phyloP scores from a whole-genome alignment of 2,113 vertebrate genomes.

The Pelobates fuscus region DNA sequence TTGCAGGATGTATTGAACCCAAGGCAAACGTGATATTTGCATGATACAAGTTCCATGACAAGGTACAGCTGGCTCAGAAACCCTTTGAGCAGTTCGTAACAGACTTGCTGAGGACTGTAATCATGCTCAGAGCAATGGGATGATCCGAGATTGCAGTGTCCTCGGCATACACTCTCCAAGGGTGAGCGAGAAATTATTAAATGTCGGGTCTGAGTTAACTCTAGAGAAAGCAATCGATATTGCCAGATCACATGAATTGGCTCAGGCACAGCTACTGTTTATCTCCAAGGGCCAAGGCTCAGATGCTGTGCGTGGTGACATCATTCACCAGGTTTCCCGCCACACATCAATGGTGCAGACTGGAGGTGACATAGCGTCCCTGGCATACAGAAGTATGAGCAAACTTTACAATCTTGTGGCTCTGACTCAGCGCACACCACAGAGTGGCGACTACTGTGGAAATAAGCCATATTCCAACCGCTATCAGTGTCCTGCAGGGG shows the following conservation, averaged over 20 bases:
- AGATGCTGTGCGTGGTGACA: background rate
- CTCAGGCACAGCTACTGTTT: background rate
- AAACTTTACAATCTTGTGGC: background rate
- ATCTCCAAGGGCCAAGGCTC: no score
- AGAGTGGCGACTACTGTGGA: background rate
- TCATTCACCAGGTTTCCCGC: background rate
- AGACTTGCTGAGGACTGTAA: background rate
- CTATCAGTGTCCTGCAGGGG: background rate
- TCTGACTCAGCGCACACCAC: background rate
- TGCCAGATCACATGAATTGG: background rate
- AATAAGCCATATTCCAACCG: background rate
- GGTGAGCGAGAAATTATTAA: background rate
- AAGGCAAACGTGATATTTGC: background rate
- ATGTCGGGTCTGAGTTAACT: background rate
- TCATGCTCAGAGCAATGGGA: background rate
- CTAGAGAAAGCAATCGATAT: background rate
- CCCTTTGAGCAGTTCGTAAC: background rate
- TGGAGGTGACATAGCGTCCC: background rate
- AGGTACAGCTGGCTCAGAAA: background rate
- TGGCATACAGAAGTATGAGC: background rate
- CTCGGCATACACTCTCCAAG: background rate
- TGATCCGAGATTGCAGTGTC: background rate
- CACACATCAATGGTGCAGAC: background rate
- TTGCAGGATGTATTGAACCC: background rate
- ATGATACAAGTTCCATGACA: background rate